Evolutionary conservation across 2,797 vertebrate genomes (phyloP).

Genomic region (Poecile montanus): DNA sequence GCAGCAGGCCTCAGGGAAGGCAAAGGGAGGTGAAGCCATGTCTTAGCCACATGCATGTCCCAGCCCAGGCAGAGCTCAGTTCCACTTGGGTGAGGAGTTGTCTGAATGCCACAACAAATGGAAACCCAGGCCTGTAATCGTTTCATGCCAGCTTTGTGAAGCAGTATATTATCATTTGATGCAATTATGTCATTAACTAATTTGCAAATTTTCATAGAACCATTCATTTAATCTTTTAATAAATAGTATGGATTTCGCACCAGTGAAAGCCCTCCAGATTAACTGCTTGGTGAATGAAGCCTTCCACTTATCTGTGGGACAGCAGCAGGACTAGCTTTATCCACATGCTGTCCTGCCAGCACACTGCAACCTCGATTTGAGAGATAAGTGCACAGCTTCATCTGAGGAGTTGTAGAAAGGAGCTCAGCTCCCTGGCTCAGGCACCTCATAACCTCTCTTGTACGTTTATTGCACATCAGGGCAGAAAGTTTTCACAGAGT

Average conservation of each 20-base stretch:
- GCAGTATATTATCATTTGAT: conserved; percentile 29
- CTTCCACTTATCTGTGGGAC: conserved; percentile 10
- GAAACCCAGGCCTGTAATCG: not conserved
- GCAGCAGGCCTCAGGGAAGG: not conserved
- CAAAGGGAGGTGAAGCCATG: not conserved
- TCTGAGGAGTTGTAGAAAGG: not conserved
- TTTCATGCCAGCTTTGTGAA: conserved; percentile 15
- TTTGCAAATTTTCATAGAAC: conserved; percentile 45
- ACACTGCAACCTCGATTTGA: not conserved
- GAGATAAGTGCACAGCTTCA: not conserved
- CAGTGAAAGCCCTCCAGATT: conserved; percentile 31
- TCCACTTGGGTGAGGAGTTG: not conserved
- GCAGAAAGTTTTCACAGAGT: not conserved
- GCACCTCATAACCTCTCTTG: not conserved
- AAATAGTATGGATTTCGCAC: conserved; percentile 14
- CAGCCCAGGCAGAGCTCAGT: not conserved
- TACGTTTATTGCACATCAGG: not conserved
- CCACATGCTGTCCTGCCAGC: not conserved
- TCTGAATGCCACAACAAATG: not conserved
- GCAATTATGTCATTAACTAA: conserved; percentile 58
- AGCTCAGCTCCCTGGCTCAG: not conserved
- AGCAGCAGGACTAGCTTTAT: conserved; percentile 16
- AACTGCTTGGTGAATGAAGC: conserved; percentile 33
- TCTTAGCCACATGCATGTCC: not conserved
- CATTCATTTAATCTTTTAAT: conserved; percentile 55